A percentile compares a stretch with the other conserved stretches of the same genome.
These are phyloP conservation scores for Tipula lateralis DNA, from an alignment of 2,888 invertebrate species.

Conservation along the genomic window DNA sequence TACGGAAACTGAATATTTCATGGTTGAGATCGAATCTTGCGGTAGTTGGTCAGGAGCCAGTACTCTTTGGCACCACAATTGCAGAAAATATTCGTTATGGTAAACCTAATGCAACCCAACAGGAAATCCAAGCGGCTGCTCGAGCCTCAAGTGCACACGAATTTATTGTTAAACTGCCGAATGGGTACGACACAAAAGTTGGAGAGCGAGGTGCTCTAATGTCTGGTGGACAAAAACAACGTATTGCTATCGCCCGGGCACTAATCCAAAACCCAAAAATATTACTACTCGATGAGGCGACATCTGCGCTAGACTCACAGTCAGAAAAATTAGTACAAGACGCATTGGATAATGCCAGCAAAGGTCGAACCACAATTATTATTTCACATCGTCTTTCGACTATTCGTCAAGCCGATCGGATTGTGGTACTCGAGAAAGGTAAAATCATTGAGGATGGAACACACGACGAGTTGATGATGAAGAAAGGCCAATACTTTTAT, in stretches of 20 bases:
- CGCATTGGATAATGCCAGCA: conserved; percentile 70
- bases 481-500: conserved; percentile 62
- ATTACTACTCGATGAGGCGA: conserved; percentile 74
- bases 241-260: conserved; percentile 80
- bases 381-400: conserved; percentile 71
- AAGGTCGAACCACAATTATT: conserved; percentile 69
- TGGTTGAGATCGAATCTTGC: conserved; percentile 75
- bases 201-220: conserved; percentile 76
- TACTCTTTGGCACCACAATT: conserved; percentile 76
- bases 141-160: conserved; percentile 71
- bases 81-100: conserved; percentile 67
- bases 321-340: conserved; percentile 77
- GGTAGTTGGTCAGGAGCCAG: conserved; percentile 84
- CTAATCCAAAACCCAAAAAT: conserved; percentile 72
- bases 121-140: conserved; percentile 67
- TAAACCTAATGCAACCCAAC: conserved; percentile 59
- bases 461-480: conserved; percentile 62
- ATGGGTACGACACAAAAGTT: conserved; percentile 71
- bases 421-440: conserved; percentile 67
- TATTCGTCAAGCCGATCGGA: conserved; percentile 65
- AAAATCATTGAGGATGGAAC: conserved; percentile 68
- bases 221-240: conserved; percentile 80
- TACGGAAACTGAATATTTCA: conserved; percentile 65
- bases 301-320: conserved; percentile 76
- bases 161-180: conserved; percentile 67